Conservation (phyloP, 2,113 vertebrate species). For the Speoplatyrhinus poulsoni region DNA sequence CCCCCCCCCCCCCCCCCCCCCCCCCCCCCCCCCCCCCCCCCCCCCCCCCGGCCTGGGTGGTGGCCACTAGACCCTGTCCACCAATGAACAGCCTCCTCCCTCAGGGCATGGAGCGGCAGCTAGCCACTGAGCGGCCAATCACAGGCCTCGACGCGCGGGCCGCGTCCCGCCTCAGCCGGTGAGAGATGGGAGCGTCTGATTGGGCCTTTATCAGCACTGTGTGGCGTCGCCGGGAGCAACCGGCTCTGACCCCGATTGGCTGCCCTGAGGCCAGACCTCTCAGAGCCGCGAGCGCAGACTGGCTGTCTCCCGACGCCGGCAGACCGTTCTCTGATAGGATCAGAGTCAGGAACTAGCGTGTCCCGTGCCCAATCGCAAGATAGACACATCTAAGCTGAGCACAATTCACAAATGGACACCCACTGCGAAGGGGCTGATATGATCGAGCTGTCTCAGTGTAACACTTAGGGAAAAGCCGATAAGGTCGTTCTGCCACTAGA, state of each 20-base stretch:
- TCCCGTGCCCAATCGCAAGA: conserved; percentile 19
- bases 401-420: not conserved
- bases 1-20: too few relatives aligned
- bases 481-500: not conserved
- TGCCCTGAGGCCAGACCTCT: conserved; percentile 5
- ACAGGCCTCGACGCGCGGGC: conserved; percentile 1
- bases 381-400: conserved; percentile 9
- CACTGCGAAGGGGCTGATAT: not conserved
- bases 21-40: too few relatives aligned
- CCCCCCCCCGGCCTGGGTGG: too few relatives aligned
- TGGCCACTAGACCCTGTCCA: conserved; percentile 47
- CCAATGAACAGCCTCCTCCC: conserved; percentile 54
- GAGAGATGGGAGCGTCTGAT: conserved; percentile 40
- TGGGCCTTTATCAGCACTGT: conserved; percentile 36
- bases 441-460: not conserved
- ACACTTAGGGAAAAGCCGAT: too few relatives aligned
- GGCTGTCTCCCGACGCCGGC: conserved; percentile 18
- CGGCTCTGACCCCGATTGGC: conserved; percentile 28
- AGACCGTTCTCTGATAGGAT: conserved; percentile 6
- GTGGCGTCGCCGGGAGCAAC: conserved; percentile 6
- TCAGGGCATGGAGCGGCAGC: conserved; percentile 48
- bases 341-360: not conserved
- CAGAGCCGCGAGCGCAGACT: conserved; percentile 12
- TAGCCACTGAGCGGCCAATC: conserved; percentile 46
- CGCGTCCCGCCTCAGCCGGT: conserved; percentile 6